Conservation (phyloP, 1,140 invertebrate species). For the Drosophila melanogaster region Release_6_plus_ISO1_MT NT_033779.5:8670001-8670500, state of each 20-base stretch:
- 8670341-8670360: slow-evolving; percentile 12
- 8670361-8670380: slow-evolving; percentile 18
- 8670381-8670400: neutral
- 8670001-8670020: slow-evolving; percentile 26
- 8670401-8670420: slow-evolving; percentile 27
- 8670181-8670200: slow-evolving; percentile 72
- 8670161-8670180: slow-evolving; percentile 45
- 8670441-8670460: slow-evolving; percentile 35
- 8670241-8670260: slow-evolving; percentile 53
- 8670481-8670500: slow-evolving; percentile 73
- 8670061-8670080: slow-evolving; percentile 77
- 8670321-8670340: slow-evolving; percentile 34
- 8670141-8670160: slow-evolving; percentile 54
- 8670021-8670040: slow-evolving; percentile 23
- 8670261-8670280: slow-evolving; percentile 68
- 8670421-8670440: slow-evolving; percentile 33
- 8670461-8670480: slow-evolving; percentile 74
- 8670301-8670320: slow-evolving; percentile 74
- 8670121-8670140: slow-evolving; percentile 76
- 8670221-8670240: slow-evolving; percentile 63
- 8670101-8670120: slow-evolving; percentile 48
- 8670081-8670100: slow-evolving; percentile 60
- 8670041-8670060: slow-evolving; percentile 49
- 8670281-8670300: slow-evolving; percentile 69
- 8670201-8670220: slow-evolving; percentile 84